These are phyloP conservation scores for Neoascia interrupta DNA, from an alignment of 2,888 invertebrate genomes.

Conservation along the genomic window DNA sequence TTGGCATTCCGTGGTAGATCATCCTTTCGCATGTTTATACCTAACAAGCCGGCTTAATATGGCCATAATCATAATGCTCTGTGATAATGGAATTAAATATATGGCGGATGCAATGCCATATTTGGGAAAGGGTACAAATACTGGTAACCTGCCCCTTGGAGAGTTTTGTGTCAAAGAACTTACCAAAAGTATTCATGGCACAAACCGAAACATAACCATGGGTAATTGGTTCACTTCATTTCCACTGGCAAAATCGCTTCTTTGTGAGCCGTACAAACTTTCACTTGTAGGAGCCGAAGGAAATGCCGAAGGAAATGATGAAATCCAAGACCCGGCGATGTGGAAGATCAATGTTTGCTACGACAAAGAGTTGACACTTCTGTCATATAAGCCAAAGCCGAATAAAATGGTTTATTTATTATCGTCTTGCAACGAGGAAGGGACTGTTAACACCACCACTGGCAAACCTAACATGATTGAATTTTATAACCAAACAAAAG, in stretches of 20 bases:
- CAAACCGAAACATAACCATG: slow-evolving; percentile 31
- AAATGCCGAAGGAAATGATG: background rate
- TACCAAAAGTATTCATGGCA: slow-evolving; percentile 24
- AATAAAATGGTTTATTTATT: slow-evolving; percentile 33
- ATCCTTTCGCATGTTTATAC: slow-evolving; percentile 61
- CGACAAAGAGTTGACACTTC: slow-evolving; percentile 36
- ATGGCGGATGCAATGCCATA: slow-evolving; percentile 2
- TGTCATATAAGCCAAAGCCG: slow-evolving; percentile 3
- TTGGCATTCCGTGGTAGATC: slow-evolving; percentile 56
- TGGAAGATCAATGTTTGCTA: slow-evolving; percentile 31
- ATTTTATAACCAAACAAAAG: slow-evolving; percentile 54
- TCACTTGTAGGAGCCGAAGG: background rate
- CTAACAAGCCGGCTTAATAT: slow-evolving; percentile 66
- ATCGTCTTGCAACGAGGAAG: slow-evolving; percentile 26
- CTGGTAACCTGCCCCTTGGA: slow-evolving; percentile 10
- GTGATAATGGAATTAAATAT: slow-evolving; percentile 8
- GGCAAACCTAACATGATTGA: slow-evolving; percentile 41
- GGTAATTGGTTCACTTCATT: slow-evolving; percentile 19
- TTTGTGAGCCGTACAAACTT: background rate
- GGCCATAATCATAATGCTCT: slow-evolving; percentile 9
- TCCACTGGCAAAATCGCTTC: slow-evolving; percentile 1
- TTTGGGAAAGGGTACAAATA: slow-evolving; percentile 20
- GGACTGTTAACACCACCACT: background rate
- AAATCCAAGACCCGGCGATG: background rate
- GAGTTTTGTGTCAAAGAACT: slow-evolving; percentile 22